Percentiles rank a stretch among this genome's conserved stretches.
phyloP scores from a whole-genome alignment of 2,113 vertebrate genomes.

The Crocuta crocuta region DNA sequence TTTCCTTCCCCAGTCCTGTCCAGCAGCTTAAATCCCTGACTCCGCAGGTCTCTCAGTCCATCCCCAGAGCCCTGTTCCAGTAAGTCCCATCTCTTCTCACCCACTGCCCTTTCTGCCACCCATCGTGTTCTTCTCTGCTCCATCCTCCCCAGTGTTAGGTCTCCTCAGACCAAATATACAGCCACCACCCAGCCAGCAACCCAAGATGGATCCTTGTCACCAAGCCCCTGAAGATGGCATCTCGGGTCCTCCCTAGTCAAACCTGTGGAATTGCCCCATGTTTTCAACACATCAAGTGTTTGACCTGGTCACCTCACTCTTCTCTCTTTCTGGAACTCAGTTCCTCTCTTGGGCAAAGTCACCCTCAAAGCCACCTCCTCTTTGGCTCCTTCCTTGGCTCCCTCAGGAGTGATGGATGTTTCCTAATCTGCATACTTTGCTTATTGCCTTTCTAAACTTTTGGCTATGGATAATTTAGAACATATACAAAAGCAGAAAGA shows the following conservation, averaged over 20 bases:
- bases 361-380: neutral
- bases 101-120: neutral
- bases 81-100: neutral
- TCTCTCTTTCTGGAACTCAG: neutral
- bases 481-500: neutral
- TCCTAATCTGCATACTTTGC: neutral
- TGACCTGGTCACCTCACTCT: neutral
- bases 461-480: conserved; percentile 1
- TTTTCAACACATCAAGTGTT: neutral
- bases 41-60: neutral
- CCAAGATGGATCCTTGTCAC: neutral
- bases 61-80: neutral
- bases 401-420: neutral
- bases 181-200: neutral
- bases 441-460: neutral
- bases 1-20: neutral
- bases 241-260: neutral
- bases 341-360: neutral
- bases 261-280: neutral
- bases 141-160: neutral
- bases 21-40: neutral
- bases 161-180: neutral
- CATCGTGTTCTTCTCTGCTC: fast-evolving
- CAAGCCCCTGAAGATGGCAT: neutral
- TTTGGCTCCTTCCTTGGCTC: neutral